phyloP scores from a whole-genome alignment of 2,797 vertebrate genomes.

The Urophycis tenuis region DNA sequence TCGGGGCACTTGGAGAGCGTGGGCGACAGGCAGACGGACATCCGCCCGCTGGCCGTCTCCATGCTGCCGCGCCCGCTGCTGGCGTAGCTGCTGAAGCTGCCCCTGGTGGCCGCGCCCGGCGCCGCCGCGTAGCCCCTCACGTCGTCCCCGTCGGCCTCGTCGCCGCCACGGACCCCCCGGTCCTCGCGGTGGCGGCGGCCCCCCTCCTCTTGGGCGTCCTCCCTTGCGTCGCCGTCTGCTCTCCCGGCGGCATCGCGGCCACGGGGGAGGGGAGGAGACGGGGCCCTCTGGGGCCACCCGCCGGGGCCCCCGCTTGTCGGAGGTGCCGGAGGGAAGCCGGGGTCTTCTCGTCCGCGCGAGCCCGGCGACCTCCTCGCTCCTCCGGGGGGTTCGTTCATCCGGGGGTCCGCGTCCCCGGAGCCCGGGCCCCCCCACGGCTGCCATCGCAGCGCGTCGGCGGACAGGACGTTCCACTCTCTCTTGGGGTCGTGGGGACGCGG shows the following conservation, averaged over 20 bases:
- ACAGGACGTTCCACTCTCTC: constrained; percentile 21
- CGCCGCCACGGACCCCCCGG: constrained; percentile 10
- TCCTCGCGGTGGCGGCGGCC: constrained; percentile 15
- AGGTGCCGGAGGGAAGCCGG: not conserved
- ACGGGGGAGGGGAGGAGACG: not conserved
- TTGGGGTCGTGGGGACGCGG: constrained; percentile 26
- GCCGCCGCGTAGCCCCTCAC: constrained; percentile 16
- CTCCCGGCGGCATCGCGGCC: not conserved
- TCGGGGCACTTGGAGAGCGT: constrained; percentile 56
- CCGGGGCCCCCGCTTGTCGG: constrained; percentile 28
- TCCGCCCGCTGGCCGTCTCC: constrained; percentile 56
- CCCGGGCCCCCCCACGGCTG: constrained; percentile 21
- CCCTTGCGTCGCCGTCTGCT: not conserved
- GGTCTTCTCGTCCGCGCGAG: not conserved
- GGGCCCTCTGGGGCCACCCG: constrained; percentile 30
- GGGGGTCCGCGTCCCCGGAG: constrained; percentile 14
- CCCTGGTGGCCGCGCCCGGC: constrained; percentile 41
- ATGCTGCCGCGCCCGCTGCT: constrained; percentile 84
- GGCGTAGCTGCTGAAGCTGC: constrained; percentile 69
- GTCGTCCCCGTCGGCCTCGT: constrained; percentile 31
- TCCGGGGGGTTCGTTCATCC: constrained; percentile 16
- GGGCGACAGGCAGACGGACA: constrained; percentile 62
- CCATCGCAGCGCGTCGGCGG: constrained; percentile 36
- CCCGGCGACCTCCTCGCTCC: too few species aligned
- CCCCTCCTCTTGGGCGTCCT: not conserved